Evolutionary conservation across 2,888 invertebrate species (phyloP).

Genomic region (Hyalella azteca): DNA sequence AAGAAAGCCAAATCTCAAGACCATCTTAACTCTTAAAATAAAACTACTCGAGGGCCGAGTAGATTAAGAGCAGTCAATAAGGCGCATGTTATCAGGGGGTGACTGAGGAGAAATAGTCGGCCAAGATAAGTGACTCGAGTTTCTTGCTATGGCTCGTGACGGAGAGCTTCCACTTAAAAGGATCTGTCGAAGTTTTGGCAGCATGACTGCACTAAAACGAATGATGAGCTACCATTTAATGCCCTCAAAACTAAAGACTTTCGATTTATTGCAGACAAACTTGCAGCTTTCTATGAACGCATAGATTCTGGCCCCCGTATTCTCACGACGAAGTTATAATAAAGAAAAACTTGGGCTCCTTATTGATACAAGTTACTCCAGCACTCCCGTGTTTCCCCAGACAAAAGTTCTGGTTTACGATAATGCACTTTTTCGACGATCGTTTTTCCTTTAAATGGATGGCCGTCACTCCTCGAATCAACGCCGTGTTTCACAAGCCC

Average conservation of each 20-base stretch:
- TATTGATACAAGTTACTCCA: conserved; percentile 10
- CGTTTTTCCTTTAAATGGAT: neutral
- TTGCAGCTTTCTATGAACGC: neutral
- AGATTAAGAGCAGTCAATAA: neutral
- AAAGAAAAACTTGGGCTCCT: neutral
- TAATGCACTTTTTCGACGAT: neutral
- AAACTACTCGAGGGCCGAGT: no score
- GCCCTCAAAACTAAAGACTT: conserved; percentile 10
- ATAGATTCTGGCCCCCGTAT: neutral
- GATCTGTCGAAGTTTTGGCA: conserved; percentile 32
- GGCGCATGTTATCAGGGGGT: neutral
- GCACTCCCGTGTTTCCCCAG: neutral
- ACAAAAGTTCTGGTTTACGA: conserved; percentile 2
- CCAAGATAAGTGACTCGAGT: neutral
- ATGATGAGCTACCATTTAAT: conserved; percentile 31
- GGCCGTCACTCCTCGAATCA: neutral
- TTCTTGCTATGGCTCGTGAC: conserved; percentile 12
- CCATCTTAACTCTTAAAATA: no score
- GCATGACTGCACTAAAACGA: conserved; percentile 1
- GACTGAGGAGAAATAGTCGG: neutral
- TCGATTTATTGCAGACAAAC: conserved; percentile 11
- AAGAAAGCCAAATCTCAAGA: no score
- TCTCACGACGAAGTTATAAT: neutral
- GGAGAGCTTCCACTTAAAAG: conserved; percentile 22
- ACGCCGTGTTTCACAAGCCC: neutral